These are phyloP conservation scores for Bombus sibiricus DNA, from an alignment of 1,140 invertebrate species.

Conservation along the genomic window DNA sequence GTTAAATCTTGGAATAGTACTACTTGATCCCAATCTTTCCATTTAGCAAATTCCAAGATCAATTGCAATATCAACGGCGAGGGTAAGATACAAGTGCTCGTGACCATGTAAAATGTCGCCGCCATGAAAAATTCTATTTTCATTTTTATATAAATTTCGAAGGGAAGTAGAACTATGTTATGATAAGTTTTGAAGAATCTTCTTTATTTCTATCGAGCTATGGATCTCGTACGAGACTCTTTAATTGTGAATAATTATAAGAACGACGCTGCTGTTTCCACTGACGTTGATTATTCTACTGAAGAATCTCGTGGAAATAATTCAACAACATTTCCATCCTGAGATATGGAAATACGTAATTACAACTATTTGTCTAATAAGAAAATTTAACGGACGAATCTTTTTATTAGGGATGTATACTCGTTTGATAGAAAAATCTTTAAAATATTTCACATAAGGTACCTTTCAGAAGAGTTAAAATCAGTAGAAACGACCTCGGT, in stretches of 20 bases:
- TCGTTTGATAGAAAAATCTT: no score
- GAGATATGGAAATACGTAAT: not conserved
- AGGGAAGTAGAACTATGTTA: no score
- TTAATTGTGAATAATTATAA: not conserved
- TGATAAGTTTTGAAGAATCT: not conserved
- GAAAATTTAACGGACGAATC: not conserved
- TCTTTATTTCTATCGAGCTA: not conserved
- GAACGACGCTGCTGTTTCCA: not conserved
- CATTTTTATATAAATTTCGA: not conserved
- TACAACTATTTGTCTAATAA: not conserved
- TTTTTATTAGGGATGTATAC: not conserved
- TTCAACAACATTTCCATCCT: not conserved
- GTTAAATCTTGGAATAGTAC: constrained; percentile 75
- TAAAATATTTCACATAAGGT: no score
- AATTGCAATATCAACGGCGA: constrained; percentile 76
- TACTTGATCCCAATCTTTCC: constrained; percentile 82
- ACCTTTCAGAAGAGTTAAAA: no score
- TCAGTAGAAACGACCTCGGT: no score
- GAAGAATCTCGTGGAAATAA: not conserved
- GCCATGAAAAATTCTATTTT: constrained; percentile 22
- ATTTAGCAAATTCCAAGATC: constrained; percentile 81
- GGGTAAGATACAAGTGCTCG: constrained; percentile 61
- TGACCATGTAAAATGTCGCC: not conserved
- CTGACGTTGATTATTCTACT: not conserved
- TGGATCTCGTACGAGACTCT: not conserved